These are phyloP conservation scores for Dromaius novaehollandiae DNA, from an alignment of 2,113 vertebrate genomes.

Conservation along the genomic window DNA sequence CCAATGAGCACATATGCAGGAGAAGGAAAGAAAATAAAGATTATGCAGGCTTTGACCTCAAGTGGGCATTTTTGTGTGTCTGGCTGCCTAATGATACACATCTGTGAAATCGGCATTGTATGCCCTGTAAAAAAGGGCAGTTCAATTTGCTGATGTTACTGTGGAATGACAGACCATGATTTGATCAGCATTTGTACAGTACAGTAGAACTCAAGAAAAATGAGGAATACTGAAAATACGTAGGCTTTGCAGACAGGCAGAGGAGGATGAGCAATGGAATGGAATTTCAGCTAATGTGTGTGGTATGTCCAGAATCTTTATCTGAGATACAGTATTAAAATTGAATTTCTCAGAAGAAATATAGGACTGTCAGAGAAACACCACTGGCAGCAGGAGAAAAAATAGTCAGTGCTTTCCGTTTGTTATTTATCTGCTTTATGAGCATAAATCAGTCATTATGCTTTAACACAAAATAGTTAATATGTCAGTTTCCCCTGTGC, in stretches of 20 bases:
- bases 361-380: constrained; percentile 36
- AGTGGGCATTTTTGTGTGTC: constrained; percentile 40
- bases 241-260: constrained; percentile 21
- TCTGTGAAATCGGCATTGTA: constrained; percentile 30
- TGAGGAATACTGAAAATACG: background rate
- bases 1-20: background rate
- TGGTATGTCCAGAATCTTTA: constrained; percentile 7
- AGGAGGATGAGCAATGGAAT: constrained; percentile 5
- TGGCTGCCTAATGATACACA: constrained; percentile 34
- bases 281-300: constrained; percentile 32
- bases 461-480: constrained; percentile 37
- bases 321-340: constrained; percentile 35
- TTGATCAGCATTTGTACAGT: background rate
- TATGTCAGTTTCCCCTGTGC: background rate
- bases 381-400: constrained; percentile 15
- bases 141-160: constrained; percentile 12
- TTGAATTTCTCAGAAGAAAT: constrained; percentile 46
- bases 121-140: background rate
- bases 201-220: background rate
- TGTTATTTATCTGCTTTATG: constrained; percentile 49
- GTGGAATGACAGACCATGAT: background rate
- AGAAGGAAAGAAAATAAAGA: constrained; percentile 42
- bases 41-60: constrained; percentile 26
- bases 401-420: constrained; percentile 19
- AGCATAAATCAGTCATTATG: constrained; percentile 46